phyloP scores from a whole-genome alignment of 1,140 invertebrate species.

The Magallana ariakensis region DNA sequence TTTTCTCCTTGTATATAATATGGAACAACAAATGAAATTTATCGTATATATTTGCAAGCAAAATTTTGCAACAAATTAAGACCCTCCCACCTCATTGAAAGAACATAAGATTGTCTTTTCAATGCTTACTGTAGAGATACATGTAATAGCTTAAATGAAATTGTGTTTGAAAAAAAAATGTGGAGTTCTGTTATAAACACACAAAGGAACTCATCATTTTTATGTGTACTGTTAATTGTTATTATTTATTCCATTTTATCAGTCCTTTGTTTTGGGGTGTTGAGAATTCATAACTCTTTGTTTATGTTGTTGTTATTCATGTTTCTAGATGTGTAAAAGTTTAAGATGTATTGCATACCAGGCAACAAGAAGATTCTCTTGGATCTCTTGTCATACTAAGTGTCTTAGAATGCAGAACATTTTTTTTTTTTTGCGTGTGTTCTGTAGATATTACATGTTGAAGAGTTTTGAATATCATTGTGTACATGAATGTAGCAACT shows the following conservation, averaged over 20 bases:
- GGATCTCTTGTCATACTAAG: not conserved
- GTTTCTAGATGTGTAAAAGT: constrained; percentile 2
- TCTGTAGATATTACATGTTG: not conserved
- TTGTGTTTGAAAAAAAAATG: too few relatives aligned
- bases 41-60: too few relatives aligned
- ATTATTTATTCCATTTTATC: not conserved
- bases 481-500: not conserved
- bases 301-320: constrained; percentile 15
- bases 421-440: not conserved
- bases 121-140: too few relatives aligned
- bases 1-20: not conserved
- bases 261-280: constrained; percentile 28
- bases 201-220: not conserved
- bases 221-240: not conserved
- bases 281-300: not conserved
- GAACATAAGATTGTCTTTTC: too few relatives aligned
- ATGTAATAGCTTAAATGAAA: too few relatives aligned
- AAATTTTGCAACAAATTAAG: too few relatives aligned
- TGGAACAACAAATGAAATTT: not conserved
- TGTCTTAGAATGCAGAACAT: not conserved
- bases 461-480: not conserved
- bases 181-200: too few relatives aligned
- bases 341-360: not conserved
- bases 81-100: too few relatives aligned
- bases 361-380: not conserved